These are phyloP conservation scores for Rhea pennata DNA, from an alignment of 2,113 vertebrate genomes.

Conservation along the genomic window DNA sequence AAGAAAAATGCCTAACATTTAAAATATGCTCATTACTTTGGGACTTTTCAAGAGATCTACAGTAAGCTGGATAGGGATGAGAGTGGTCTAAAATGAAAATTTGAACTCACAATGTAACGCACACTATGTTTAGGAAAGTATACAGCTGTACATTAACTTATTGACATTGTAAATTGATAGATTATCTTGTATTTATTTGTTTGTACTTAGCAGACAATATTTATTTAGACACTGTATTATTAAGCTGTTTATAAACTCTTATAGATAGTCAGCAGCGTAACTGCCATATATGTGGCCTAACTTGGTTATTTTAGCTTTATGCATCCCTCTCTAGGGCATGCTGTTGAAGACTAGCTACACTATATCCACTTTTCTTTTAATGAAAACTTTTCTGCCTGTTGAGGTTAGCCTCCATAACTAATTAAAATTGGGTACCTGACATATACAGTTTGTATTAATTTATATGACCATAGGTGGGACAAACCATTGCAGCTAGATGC, in stretches of 20 bases:
- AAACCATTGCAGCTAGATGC: not conserved
- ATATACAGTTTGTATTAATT: not conserved
- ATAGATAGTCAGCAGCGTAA: not conserved
- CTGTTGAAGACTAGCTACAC: not conserved
- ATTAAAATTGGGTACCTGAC: not conserved
- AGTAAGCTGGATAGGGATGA: conserved; percentile 42
- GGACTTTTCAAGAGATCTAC: conserved; percentile 70
- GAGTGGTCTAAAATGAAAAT: conserved; percentile 63
- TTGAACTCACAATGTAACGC: conserved; percentile 68
- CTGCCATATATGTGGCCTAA: not conserved
- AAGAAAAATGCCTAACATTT: conserved; percentile 82
- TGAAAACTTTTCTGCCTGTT: not conserved
- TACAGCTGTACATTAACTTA: conserved; percentile 39
- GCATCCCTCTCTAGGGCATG: not conserved
- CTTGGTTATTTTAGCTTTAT: not conserved
- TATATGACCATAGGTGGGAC: not conserved
- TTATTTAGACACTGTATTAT: conserved; percentile 32
- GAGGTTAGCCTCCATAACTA: not conserved
- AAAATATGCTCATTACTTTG: conserved; percentile 72
- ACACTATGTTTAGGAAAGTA: conserved; percentile 48
- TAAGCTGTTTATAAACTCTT: conserved; percentile 44
- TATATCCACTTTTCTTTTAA: not conserved
- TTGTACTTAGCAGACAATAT: conserved; percentile 35
- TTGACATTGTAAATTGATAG: conserved; percentile 49
- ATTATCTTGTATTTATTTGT: conserved; percentile 58